Conservation (phyloP, 35 echinoderm and acorn worm genomes). For the Heliocidaris erythrogramma region DNA sequence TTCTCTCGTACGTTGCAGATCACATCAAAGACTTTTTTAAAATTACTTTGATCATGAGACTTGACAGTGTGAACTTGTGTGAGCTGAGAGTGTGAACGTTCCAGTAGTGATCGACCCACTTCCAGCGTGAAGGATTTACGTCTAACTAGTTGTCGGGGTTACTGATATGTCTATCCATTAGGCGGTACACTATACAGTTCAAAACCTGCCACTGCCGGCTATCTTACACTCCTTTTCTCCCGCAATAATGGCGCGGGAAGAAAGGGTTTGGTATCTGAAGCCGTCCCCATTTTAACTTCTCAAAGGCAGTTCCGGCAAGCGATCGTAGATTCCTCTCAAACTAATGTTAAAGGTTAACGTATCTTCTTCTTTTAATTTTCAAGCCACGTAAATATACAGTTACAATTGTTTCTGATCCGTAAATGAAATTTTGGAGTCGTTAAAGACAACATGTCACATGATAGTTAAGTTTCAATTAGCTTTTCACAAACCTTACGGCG, state of each 20-base stretch:
- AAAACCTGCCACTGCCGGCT: neutral
- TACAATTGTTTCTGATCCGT: too few species aligned
- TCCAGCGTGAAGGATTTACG: neutral
- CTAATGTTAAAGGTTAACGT: neutral
- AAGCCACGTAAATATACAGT: neutral
- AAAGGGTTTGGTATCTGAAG: neutral
- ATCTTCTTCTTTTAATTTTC: neutral
- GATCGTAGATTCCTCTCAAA: neutral
- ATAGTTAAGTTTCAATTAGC: too few species aligned
- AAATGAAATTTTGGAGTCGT: too few species aligned
- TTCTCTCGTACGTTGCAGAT: too few species aligned
- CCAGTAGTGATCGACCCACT: neutral
- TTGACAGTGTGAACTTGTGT: too few species aligned
- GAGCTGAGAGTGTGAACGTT: neutral
- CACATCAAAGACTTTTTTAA: too few species aligned
- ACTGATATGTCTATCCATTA: neutral
- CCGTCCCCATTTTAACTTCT: neutral
- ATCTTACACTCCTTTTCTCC: neutral
- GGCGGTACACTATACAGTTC: neutral
- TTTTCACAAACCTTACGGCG: too few species aligned
- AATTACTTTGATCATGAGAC: too few species aligned
- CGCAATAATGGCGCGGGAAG: neutral
- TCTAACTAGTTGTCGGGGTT: neutral
- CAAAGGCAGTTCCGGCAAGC: neutral
- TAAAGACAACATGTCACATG: too few species aligned